Conservation (phyloP, 1,140 invertebrate species). For the Diorhabda carinulata region DNA sequence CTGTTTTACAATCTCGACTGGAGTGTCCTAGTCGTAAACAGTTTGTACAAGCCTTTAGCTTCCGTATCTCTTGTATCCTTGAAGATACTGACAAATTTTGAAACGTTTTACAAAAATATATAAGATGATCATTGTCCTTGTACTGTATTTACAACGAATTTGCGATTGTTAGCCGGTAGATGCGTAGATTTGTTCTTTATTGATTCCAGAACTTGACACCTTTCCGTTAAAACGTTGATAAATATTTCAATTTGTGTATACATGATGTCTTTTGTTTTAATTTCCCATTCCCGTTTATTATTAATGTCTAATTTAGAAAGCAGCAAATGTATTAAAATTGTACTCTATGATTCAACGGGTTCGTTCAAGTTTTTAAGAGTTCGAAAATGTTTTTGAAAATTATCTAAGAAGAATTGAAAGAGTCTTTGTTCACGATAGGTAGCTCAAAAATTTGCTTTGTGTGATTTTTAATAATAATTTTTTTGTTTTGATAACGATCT, state of each 20-base stretch:
- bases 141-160: too few relatives aligned
- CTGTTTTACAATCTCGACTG: too few relatives aligned
- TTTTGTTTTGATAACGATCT: slow-evolving; percentile 27
- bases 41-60: too few relatives aligned
- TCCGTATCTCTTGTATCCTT: too few relatives aligned
- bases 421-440: slow-evolving; percentile 17
- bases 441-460: slow-evolving; percentile 17
- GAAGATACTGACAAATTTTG: too few relatives aligned
- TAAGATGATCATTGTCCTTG: too few relatives aligned
- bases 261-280: slow-evolving; percentile 5
- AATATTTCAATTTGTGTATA: neutral
- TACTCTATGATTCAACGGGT: slow-evolving; percentile 12
- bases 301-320: slow-evolving; percentile 23
- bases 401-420: slow-evolving; percentile 3
- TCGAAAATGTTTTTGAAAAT: slow-evolving; percentile 5
- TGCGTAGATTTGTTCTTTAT: neutral
- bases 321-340: slow-evolving; percentile 19
- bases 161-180: too few relatives aligned
- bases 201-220: slow-evolving; percentile 8
- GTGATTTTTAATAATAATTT: slow-evolving; percentile 24
- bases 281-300: slow-evolving; percentile 19
- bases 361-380: slow-evolving; percentile 5
- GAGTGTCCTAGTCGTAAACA: too few relatives aligned
- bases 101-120: too few relatives aligned
- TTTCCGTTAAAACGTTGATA: slow-evolving; percentile 6